Conservation (phyloP, 2,888 invertebrate species). For the Carterocephalus palaemon region DNA sequence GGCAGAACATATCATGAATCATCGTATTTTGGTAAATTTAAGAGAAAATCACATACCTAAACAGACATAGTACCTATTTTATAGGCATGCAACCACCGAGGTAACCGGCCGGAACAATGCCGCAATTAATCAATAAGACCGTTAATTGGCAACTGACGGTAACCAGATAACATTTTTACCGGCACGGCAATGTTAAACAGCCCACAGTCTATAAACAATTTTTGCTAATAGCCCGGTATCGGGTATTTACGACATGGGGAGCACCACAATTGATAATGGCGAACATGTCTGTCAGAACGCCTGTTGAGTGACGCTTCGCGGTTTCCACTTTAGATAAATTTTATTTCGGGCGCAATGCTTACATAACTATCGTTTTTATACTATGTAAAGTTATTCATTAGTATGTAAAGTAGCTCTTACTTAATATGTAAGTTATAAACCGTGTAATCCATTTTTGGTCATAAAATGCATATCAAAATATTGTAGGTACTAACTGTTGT, state of each 20-base stretch:
- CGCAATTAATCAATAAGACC: conserved; percentile 61
- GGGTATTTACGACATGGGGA: conserved; percentile 42
- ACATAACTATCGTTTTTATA: too few species aligned
- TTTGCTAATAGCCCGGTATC: conserved; percentile 55
- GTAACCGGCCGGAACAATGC: conserved; percentile 58
- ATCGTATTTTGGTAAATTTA: too few species aligned
- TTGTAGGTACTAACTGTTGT: too few species aligned
- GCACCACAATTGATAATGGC: conserved; percentile 36
- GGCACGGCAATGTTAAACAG: conserved; percentile 51
- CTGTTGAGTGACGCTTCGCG: conserved; percentile 35
- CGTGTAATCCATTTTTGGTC: too few species aligned
- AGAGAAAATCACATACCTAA: too few species aligned
- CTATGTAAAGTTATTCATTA: too few species aligned
- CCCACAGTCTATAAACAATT: conserved; percentile 51
- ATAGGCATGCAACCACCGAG: too few species aligned
- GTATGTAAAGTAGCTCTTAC: too few species aligned
- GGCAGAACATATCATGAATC: too few species aligned
- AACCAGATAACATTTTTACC: conserved; percentile 63
- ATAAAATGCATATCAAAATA: too few species aligned
- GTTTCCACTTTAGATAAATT: conserved; percentile 27
- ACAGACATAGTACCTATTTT: too few species aligned
- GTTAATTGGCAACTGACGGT: conserved; percentile 61
- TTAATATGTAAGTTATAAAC: too few species aligned
- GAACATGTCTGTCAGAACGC: conserved; percentile 25
- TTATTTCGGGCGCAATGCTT: conserved; percentile 11